Evolutionary conservation across 1,140 invertebrate genomes (phyloP).

Genomic region (Phymorhynchus buccinoides): DNA sequence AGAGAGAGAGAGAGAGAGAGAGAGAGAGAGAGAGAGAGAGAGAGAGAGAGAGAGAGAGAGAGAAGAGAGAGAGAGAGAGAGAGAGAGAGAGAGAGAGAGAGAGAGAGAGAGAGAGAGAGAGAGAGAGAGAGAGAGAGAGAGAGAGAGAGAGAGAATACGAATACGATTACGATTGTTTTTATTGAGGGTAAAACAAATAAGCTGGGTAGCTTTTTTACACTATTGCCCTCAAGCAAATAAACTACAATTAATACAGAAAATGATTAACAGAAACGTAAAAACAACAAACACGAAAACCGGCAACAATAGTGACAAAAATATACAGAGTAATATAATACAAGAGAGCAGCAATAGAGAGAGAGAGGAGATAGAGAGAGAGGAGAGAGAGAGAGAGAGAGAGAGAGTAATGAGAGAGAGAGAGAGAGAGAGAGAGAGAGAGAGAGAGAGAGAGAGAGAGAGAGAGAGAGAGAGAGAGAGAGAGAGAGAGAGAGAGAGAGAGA

Average conservation of each 20-base stretch:
- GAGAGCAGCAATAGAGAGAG: too few species aligned
- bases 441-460: slow-evolving; percentile 9
- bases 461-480: not conserved
- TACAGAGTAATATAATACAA: not conserved
- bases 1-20: too few species aligned
- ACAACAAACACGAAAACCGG: not conserved
- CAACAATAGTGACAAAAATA: too few species aligned
- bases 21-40: too few species aligned
- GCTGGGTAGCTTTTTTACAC: too few species aligned
- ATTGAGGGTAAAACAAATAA: too few species aligned
- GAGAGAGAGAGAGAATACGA: not conserved
- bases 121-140: slow-evolving; percentile 6
- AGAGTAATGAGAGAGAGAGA: not conserved
- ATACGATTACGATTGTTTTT: not conserved
- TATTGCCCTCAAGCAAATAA: too few species aligned
- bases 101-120: slow-evolving; percentile 12
- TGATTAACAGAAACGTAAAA: too few species aligned
- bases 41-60: not conserved
- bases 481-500: too few species aligned
- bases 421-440: slow-evolving; percentile 2
- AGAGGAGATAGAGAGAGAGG: not conserved
- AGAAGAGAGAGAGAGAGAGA: not conserved
- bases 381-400: not conserved
- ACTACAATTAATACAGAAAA: too few species aligned
- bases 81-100: not conserved